Percentiles rank a stretch among this genome's conserved stretches.
Evolutionary conservation across 1,140 invertebrate species (phyloP).

Genomic region (Microplitis demolitor): DNA sequence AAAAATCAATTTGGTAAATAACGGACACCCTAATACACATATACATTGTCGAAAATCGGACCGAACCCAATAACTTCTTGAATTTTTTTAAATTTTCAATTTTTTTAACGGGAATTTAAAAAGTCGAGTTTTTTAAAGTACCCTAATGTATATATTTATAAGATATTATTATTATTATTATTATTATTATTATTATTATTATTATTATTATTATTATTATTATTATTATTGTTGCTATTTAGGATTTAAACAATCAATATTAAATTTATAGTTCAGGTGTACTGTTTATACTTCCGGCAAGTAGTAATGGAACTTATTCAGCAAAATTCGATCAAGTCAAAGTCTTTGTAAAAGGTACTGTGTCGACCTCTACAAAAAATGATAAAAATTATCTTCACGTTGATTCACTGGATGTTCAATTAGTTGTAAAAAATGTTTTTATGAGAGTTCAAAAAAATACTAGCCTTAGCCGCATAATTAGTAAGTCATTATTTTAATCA

Average conservation of each 20-base stretch:
- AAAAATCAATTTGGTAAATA: no score
- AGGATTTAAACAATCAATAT: background rate
- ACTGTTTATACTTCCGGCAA: constrained; percentile 73
- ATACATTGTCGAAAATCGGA: no score
- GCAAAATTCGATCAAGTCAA: constrained; percentile 68
- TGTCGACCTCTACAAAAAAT: constrained; percentile 59
- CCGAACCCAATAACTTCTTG: no score
- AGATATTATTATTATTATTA: no score
- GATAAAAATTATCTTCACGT: constrained; percentile 67
- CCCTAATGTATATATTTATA: no score
- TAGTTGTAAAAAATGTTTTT: constrained; percentile 68
- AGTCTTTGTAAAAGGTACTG: constrained; percentile 67
- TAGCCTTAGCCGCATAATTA: constrained; percentile 73
- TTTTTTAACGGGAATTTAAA: no score
- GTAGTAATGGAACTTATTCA: constrained; percentile 73
- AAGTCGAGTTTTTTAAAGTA: no score
- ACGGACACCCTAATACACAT: no score
- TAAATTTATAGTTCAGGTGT: constrained; percentile 65
- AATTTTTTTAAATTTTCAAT: no score
- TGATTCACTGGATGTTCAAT: constrained; percentile 67
- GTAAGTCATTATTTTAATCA: constrained; percentile 59
- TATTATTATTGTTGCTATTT: background rate
- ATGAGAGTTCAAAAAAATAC: constrained; percentile 73
- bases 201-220: no score
- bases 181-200: no score